A percentile compares a stretch with the other conserved stretches of the same genome.
phyloP scores from a whole-genome alignment of 2,888 invertebrate species.

The Diadegma fenestrale region DNA sequence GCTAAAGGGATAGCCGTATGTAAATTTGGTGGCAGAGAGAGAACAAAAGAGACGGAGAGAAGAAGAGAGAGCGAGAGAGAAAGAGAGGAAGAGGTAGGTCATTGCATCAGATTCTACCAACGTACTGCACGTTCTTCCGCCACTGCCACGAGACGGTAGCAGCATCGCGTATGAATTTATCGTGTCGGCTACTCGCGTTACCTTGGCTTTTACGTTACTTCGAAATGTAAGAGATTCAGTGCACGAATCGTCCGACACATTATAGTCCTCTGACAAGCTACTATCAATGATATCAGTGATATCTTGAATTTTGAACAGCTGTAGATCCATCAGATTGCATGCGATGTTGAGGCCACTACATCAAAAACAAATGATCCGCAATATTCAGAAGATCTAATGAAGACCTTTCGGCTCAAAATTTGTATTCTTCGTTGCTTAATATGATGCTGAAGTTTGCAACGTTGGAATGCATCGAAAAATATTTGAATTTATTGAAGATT shows the following conservation, averaged over 20 bases:
- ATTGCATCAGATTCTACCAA: slow-evolving; percentile 70
- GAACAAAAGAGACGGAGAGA: slow-evolving; percentile 19
- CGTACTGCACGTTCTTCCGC: slow-evolving; percentile 70
- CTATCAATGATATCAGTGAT: slow-evolving; percentile 60
- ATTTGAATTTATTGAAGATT: too few species aligned
- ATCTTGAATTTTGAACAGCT: slow-evolving; percentile 41
- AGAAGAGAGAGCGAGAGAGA: slow-evolving; percentile 20
- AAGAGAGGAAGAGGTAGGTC: slow-evolving; percentile 58
- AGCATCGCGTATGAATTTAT: slow-evolving; percentile 68
- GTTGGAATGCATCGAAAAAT: too few species aligned
- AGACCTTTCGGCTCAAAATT: background rate
- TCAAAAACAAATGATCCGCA: slow-evolving; percentile 31
- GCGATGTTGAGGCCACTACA: slow-evolving; percentile 15
- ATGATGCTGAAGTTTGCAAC: too few species aligned
- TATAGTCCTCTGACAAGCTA: slow-evolving; percentile 61
- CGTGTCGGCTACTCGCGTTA: slow-evolving; percentile 60
- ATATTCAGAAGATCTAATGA: background rate
- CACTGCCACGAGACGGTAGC: slow-evolving; percentile 66
- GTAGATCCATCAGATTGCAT: slow-evolving; percentile 32
- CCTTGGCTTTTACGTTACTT: slow-evolving; percentile 57
- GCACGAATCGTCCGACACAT: slow-evolving; percentile 64
- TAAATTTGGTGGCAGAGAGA: slow-evolving; percentile 63
- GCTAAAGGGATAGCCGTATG: slow-evolving; percentile 71
- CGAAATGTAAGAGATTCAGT: slow-evolving; percentile 59
- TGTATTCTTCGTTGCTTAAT: background rate